Conservation (phyloP, 2,113 vertebrate species). For the Prietella phreatophila region DNA sequence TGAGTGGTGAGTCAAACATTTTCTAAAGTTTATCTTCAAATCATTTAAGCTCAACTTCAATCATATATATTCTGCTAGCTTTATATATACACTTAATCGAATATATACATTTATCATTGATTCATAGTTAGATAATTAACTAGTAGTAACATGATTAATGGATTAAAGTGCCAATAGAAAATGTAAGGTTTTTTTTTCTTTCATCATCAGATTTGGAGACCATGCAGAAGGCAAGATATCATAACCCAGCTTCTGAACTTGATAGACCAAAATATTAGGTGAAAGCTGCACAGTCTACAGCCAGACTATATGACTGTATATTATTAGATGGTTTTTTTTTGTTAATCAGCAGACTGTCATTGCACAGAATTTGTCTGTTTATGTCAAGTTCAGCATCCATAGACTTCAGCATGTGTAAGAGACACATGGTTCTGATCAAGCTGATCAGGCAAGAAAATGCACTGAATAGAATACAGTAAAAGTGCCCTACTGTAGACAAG, state of each 20-base stretch:
- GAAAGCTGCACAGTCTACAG: not conserved
- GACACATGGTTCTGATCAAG: not conserved
- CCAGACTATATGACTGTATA: too few species aligned
- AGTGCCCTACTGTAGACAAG: not conserved
- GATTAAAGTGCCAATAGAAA: not conserved
- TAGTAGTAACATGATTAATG: not conserved
- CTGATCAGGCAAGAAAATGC: not conserved
- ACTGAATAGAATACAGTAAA: not conserved
- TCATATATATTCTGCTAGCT: not conserved
- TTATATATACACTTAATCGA: not conserved
- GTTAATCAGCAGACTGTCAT: not conserved
- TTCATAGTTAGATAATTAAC: not conserved
- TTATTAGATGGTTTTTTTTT: not conserved
- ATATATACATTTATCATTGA: not conserved
- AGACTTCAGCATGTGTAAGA: not conserved
- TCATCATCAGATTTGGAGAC: not conserved
- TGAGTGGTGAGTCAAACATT: slow-evolving; percentile 16
- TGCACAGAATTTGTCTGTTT: not conserved
- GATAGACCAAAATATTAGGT: not conserved
- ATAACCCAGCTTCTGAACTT: not conserved
- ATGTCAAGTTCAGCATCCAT: not conserved
- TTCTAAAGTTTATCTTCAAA: not conserved
- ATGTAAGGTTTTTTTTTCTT: not conserved
- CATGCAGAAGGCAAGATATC: not conserved
- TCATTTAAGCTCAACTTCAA: not conserved